Evolutionary conservation across 2,888 invertebrate species (phyloP), one percentile per base, ranked within the genome.

Genomic region (Acrobasis consociella): DNA sequence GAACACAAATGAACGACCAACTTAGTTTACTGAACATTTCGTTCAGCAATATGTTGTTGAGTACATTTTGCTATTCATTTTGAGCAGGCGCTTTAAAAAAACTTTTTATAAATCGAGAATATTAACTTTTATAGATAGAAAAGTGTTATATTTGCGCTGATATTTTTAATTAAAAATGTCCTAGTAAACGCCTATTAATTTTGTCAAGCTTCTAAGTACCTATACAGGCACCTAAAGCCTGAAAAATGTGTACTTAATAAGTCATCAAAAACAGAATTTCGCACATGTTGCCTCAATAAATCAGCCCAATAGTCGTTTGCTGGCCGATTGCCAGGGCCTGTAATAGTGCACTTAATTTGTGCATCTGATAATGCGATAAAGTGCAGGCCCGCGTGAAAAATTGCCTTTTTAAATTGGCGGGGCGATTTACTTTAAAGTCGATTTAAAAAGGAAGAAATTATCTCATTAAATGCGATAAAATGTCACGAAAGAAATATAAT

Each of bases 311-410:
- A 10, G 9, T 11, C 13, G 15, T 31, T 9, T n/a, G 17, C 52
- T 52, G 55, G 55, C 38, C 55, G 38, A 55, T 55, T 9, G 55
- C 55, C 38, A 55, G 10, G 55, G 38, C 38, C 16, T 16, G 10
- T 55, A 55, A 55, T 55, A 55, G 55, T 16, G 55, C 55, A 55
- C 38, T 38, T 38, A 55, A 55, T 55, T 55, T 55, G 55, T 55
- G 55, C 55, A 39, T 38, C 55, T 39, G 55, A 55, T 55, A 55
- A 55, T 55, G 55, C 55, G 55, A 55, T 55, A 55, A 55, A 55
- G 16, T 11, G 31, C 52, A 13, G 50, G 52, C 52, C 3, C 3
- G 52, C 31, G 31, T n/a, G 38, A 55, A 55, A 55, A 55, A 55
- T 39, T 16, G 11, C 38, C 55, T 15, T 55, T 55, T 38, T 38